Evolutionary conservation across 2,113 vertebrate species (phyloP).

Genomic region (Merops nubicus): DNA sequence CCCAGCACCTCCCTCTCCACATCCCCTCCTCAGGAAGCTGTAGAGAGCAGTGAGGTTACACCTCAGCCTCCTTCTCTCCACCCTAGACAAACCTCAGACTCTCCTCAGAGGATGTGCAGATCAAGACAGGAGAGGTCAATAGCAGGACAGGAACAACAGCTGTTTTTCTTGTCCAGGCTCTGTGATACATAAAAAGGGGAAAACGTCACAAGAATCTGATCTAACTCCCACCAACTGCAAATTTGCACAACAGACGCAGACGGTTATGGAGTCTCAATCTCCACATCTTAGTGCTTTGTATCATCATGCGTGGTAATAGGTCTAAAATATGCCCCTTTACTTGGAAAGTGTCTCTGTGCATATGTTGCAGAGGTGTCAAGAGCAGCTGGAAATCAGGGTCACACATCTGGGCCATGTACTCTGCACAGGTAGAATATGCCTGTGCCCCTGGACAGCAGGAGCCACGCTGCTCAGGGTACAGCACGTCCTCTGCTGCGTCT

Average conservation of each 20-base stretch:
- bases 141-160: too few species aligned
- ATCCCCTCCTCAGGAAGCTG: too few species aligned
- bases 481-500: too few species aligned
- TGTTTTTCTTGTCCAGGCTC: too few species aligned
- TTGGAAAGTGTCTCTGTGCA: not conserved
- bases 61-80: too few species aligned
- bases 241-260: not conserved
- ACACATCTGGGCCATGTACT: not conserved
- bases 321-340: not conserved
- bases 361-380: not conserved
- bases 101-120: too few species aligned
- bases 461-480: too few species aligned
- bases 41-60: too few species aligned
- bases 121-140: too few species aligned
- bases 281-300: not conserved
- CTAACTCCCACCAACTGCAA: not conserved
- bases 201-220: not conserved
- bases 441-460: not conserved
- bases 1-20: too few species aligned
- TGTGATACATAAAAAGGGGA: not conserved
- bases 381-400: not conserved
- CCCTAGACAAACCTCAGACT: too few species aligned
- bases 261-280: not conserved
- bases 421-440: not conserved
- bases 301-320: not conserved